Conservation (phyloP, 2,113 vertebrate genomes). For the Microtus richardsoni region DNA sequence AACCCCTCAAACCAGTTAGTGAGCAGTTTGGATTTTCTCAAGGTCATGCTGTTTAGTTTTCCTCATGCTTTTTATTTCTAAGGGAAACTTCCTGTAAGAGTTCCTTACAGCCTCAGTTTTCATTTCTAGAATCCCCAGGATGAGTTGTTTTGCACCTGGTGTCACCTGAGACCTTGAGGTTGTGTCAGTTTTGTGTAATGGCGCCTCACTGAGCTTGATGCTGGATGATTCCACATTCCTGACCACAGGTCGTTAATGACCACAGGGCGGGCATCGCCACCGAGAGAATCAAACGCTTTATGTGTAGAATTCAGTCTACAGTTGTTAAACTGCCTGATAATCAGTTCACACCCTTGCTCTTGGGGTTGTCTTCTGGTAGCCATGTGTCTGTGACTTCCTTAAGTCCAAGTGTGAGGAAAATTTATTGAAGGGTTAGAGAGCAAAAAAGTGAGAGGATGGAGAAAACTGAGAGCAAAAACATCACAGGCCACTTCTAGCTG, state of each 20-base stretch:
- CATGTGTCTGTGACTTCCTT: background rate
- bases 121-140: background rate
- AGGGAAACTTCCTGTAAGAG: background rate
- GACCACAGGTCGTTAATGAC: background rate
- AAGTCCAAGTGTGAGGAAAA: background rate
- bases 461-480: background rate
- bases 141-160: background rate
- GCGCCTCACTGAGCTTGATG: background rate
- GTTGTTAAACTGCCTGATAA: background rate
- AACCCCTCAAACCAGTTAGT: no score
- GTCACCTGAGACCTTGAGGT: background rate
- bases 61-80: background rate
- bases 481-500: background rate
- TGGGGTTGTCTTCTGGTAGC: background rate
- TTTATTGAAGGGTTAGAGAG: no score
- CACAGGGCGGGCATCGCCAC: no score
- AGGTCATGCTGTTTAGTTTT: background rate
- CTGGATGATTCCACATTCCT: background rate
- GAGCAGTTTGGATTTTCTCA: background rate
- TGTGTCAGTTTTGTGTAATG: background rate
- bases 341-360: background rate
- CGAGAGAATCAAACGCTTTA: background rate
- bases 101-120: background rate
- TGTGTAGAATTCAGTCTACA: fast-evolving
- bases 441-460: background rate